A percentile compares a stretch with the other conserved stretches of the same genome.
Evolutionary conservation across 1,140 invertebrate genomes (phyloP).

Genomic region (Phortica variegata): DNA sequence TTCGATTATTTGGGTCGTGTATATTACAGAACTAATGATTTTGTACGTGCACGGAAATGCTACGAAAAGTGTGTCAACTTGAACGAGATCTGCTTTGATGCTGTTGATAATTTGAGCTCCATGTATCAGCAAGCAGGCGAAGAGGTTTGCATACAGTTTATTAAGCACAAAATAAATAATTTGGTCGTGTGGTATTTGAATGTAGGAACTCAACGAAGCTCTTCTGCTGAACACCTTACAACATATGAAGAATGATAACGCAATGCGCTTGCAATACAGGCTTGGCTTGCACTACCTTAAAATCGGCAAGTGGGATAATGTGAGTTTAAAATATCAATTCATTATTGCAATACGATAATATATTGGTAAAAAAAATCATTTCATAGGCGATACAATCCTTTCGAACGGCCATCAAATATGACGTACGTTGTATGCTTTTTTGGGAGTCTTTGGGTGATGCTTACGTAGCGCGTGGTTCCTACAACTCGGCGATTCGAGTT

Average conservation of each 20-base stretch:
- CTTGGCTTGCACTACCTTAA: constrained; percentile 76
- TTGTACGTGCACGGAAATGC: constrained; percentile 74
- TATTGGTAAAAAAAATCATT: no score
- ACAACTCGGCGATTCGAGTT: constrained; percentile 80
- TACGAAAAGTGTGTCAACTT: constrained; percentile 80
- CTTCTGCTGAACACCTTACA: constrained; percentile 66
- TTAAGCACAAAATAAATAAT: neutral
- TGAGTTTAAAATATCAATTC: constrained; percentile 7
- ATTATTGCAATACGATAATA: no score
- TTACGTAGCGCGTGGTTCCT: constrained; percentile 79
- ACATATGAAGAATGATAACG: constrained; percentile 59
- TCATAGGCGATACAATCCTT: constrained; percentile 70
- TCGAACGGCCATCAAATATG: constrained; percentile 72
- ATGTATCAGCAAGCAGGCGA: constrained; percentile 70
- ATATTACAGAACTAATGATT: constrained; percentile 66
- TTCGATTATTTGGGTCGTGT: constrained; percentile 77
- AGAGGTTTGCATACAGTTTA: constrained; percentile 39
- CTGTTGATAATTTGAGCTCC: constrained; percentile 73
- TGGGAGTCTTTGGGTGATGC: constrained; percentile 89
- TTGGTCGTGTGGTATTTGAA: neutral
- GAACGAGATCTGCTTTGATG: constrained; percentile 66
- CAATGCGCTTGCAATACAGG: constrained; percentile 79
- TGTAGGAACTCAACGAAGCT: constrained; percentile 65
- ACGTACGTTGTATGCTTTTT: constrained; percentile 69
- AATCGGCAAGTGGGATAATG: constrained; percentile 66